Conservation (phyloP, 2,888 invertebrate genomes). For the Panzeria rudis region DNA sequence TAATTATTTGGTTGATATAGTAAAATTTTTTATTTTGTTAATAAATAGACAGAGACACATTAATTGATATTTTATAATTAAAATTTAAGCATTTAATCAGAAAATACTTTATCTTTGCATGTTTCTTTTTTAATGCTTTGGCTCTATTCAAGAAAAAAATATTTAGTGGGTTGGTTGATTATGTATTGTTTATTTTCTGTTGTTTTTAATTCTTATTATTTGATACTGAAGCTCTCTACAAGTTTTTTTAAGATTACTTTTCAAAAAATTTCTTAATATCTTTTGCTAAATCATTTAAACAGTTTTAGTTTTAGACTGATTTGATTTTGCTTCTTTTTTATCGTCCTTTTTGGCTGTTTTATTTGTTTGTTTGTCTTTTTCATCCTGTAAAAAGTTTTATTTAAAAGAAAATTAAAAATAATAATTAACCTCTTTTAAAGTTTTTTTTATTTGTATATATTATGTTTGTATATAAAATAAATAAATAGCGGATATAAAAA, state of each 20-base stretch:
- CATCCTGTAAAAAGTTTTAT: conserved; percentile 82
- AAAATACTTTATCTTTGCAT: conserved; percentile 59
- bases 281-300: conserved; percentile 46
- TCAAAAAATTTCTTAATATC: conserved; percentile 27
- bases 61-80: conserved; percentile 54
- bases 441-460: not conserved
- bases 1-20: conserved; percentile 53
- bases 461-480: not conserved
- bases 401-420: conserved; percentile 67
- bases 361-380: conserved; percentile 82
- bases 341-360: conserved; percentile 80
- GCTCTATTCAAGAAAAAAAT: conserved; percentile 47
- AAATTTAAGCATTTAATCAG: conserved; percentile 56
- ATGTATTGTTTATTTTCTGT: conserved; percentile 66
- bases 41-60: conserved; percentile 70
- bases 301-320: conserved; percentile 69
- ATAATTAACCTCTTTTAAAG: conserved; percentile 42
- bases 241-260: conserved; percentile 51
- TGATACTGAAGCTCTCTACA: conserved; percentile 69
- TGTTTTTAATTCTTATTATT: conserved; percentile 51
- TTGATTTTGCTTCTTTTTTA: conserved; percentile 77
- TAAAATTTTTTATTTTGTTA: conserved; percentile 42
- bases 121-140: conserved; percentile 52
- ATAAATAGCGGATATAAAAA: not conserved
- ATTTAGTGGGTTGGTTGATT: conserved; percentile 66